A percentile compares a stretch with the other conserved stretches of the same genome.
These are phyloP conservation scores for Promerops cafer DNA, from an alignment of 2,113 vertebrate genomes.

Conservation along the genomic window DNA sequence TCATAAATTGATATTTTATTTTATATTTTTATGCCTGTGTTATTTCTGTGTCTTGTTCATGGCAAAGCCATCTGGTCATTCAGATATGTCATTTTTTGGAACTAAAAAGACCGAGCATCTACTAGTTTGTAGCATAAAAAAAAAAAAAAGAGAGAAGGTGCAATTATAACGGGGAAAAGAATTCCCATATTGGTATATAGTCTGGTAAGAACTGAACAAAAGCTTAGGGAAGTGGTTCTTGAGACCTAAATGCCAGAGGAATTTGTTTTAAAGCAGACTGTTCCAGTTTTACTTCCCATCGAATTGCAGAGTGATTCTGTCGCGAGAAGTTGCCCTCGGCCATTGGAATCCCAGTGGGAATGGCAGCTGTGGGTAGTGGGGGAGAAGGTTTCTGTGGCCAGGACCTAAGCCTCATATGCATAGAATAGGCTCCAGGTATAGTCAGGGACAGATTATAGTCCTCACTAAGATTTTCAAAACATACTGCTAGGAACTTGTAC, in stretches of 20 bases:
- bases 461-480: neutral
- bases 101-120: neutral
- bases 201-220: neutral
- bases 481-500: neutral
- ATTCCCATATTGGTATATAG: neutral
- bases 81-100: neutral
- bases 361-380: neutral
- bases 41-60: neutral
- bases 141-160: neutral
- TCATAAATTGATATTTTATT: neutral
- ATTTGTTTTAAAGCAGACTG: neutral
- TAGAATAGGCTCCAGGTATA: neutral
- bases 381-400: neutral
- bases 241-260: neutral
- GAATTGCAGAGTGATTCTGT: neutral
- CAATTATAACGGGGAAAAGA: neutral
- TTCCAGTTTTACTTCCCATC: neutral
- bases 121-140: neutral
- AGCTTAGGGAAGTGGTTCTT: neutral
- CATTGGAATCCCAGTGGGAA: neutral
- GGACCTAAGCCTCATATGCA: neutral
- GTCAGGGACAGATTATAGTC: neutral
- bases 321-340: rapidly evolving
- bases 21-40: neutral
- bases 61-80: neutral